phyloP scores from a whole-genome alignment of 2,113 vertebrate genomes.

The Rissa tridactyla region DNA sequence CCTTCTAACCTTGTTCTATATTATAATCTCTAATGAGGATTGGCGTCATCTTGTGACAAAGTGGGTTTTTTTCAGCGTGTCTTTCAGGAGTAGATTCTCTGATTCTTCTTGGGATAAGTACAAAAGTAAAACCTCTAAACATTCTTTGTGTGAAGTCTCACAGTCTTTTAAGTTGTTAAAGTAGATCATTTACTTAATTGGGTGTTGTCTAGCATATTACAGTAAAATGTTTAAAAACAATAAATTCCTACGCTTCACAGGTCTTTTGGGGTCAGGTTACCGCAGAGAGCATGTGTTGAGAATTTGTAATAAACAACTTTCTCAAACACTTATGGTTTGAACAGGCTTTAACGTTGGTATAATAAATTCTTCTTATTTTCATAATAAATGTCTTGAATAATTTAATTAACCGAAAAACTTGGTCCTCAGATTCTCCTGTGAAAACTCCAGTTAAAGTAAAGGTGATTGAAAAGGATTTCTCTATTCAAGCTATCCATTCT shows the following conservation, averaged over 20 bases:
- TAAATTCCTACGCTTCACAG: not conserved
- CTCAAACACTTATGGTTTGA: not conserved
- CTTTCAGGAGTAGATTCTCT: not conserved
- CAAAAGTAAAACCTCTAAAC: not conserved
- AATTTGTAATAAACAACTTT: not conserved
- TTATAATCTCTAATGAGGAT: not conserved
- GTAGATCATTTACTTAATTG: not conserved
- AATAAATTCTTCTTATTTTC: not conserved
- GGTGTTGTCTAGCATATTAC: not conserved
- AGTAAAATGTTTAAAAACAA: not conserved
- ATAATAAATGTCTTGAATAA: not conserved
- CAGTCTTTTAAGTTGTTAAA: not conserved
- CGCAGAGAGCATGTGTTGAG: not conserved
- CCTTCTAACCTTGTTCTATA: not conserved
- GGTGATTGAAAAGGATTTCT: constrained; percentile 85
- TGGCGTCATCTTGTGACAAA: not conserved
- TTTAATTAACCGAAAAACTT: constrained; percentile 17
- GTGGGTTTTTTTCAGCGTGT: not conserved
- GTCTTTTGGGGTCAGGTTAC: not conserved
- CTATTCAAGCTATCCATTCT: constrained; percentile 76
- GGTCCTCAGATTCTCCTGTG: constrained; percentile 77
- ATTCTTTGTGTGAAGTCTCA: not conserved
- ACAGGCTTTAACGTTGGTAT: not conserved
- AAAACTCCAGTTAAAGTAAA: constrained; percentile 80
- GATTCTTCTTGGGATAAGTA: not conserved